Evolutionary conservation across 2,888 invertebrate genomes (phyloP).

Genomic region (Drosophila quinaria): DNA sequence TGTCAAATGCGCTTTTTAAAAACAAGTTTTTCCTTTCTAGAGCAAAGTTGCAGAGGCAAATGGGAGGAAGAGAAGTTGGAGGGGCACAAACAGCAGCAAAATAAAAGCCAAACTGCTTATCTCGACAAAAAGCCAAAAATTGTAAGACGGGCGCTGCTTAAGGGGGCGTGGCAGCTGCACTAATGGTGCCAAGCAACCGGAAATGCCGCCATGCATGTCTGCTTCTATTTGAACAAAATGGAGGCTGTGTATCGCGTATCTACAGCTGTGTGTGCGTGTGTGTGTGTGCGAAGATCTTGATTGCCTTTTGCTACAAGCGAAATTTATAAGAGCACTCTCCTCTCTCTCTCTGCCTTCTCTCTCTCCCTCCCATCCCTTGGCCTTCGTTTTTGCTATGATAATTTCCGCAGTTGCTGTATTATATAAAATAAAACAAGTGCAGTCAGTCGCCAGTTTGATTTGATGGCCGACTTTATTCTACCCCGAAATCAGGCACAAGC

Average conservation of each 20-base stretch:
- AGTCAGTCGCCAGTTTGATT: constrained; percentile 61
- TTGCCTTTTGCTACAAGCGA: constrained; percentile 75
- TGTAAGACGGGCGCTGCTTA: constrained; percentile 24
- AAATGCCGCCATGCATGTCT: constrained; percentile 82
- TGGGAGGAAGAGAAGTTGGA: neutral
- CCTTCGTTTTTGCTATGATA: constrained; percentile 67
- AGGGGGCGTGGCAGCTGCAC: constrained; percentile 71
- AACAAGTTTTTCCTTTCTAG: constrained; percentile 82
- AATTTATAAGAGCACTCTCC: constrained; percentile 54
- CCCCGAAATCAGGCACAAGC: constrained; percentile 14
- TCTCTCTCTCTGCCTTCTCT: neutral
- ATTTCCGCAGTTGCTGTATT: constrained; percentile 70
- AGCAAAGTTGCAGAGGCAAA: constrained; percentile 52
- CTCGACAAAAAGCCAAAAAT: constrained; percentile 76
- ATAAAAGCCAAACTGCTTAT: constrained; percentile 70
- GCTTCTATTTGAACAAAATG: constrained; percentile 71
- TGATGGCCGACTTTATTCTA: constrained; percentile 55
- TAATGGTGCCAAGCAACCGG: constrained; percentile 83
- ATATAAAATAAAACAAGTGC: constrained; percentile 69
- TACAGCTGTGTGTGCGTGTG: constrained; percentile 18
- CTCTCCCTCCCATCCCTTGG: constrained; percentile 1
- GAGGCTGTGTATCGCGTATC: constrained; percentile 71
- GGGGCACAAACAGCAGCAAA: neutral
- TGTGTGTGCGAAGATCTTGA: constrained; percentile 68
- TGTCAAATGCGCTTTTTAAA: constrained; percentile 77